Conservation (phyloP, 1,140 invertebrate genomes). For the Drosophila prosaltans region DNA sequence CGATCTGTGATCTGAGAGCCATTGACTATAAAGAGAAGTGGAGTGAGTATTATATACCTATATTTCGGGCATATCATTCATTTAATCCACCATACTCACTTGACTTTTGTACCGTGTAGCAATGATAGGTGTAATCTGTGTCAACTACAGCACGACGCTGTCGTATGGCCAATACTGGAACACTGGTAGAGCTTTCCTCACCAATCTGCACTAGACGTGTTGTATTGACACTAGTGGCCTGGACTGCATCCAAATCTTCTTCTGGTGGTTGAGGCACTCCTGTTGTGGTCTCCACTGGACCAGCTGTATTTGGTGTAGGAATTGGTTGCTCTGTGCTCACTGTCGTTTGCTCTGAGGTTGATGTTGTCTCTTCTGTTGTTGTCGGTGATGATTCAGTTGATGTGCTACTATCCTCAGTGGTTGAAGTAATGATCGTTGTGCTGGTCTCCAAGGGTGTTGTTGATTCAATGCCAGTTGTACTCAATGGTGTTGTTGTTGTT, state of each 20-base stretch:
- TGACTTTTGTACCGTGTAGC: constrained; percentile 57
- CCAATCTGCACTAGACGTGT: constrained; percentile 27
- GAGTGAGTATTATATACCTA: too few species aligned
- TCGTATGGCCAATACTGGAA: constrained; percentile 36
- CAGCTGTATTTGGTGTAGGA: constrained; percentile 66
- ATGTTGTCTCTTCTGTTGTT: constrained; percentile 29
- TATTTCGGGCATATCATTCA: neutral
- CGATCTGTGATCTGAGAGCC: constrained; percentile 47
- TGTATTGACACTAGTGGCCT: constrained; percentile 17
- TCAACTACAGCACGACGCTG: constrained; percentile 49
- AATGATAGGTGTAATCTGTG: constrained; percentile 61
- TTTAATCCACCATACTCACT: constrained; percentile 21
- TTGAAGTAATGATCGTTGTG: neutral
- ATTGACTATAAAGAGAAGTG: constrained; percentile 41
- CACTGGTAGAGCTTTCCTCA: constrained; percentile 9
- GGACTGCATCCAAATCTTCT: constrained; percentile 40
- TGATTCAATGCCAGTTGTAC: constrained; percentile 25
- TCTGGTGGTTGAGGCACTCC: constrained; percentile 64
- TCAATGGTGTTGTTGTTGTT: constrained; percentile 42
- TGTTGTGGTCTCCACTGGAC: constrained; percentile 57
- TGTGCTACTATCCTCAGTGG: constrained; percentile 15
- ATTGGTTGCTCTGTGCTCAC: constrained; percentile 49
- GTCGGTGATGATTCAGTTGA: constrained; percentile 16
- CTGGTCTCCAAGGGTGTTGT: constrained; percentile 22
- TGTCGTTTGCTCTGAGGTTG: constrained; percentile 13